Conservation (phyloP, 2,797 vertebrate species). For the Huso huso region DNA sequence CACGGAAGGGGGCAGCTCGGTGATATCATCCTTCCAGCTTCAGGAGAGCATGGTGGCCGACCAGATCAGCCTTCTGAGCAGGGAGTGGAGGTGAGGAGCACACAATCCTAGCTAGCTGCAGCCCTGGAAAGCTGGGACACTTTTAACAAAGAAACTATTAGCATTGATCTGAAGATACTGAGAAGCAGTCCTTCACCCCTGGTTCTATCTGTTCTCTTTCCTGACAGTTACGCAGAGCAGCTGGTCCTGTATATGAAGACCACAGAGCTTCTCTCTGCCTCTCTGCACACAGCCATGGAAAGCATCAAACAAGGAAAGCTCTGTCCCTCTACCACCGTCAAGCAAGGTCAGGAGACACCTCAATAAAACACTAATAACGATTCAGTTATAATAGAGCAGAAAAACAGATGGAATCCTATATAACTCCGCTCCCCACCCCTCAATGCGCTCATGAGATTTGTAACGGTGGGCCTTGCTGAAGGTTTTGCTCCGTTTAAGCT, state of each 20-base stretch:
- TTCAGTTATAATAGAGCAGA: not conserved
- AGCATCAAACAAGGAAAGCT: constrained; percentile 77
- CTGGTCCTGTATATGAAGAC: constrained; percentile 90
- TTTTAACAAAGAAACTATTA: no score
- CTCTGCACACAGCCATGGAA: constrained; percentile 77
- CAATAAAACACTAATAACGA: not conserved
- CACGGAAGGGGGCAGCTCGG: constrained; percentile 47
- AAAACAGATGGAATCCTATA: not conserved
- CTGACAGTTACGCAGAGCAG: constrained; percentile 81
- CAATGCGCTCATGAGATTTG: no score
- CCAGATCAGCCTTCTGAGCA: constrained; percentile 91
- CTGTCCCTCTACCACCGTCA: constrained; percentile 79
- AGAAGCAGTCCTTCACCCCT: no score
- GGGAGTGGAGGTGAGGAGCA: constrained; percentile 80
- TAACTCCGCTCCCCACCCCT: not conserved
- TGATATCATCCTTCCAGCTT: constrained; percentile 69
- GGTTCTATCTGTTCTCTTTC: no score
- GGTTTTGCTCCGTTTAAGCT: not conserved
- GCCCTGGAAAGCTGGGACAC: no score
- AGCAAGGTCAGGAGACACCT: constrained; percentile 68
- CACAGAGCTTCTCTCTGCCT: constrained; percentile 78
- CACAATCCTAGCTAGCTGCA: no score
- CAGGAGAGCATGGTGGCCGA: constrained; percentile 89
- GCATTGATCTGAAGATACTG: no score
- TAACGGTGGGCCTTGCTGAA: no score